Evolutionary conservation across 2,888 invertebrate genomes (phyloP).

Genomic region (Frankliniella intonsa): DNA sequence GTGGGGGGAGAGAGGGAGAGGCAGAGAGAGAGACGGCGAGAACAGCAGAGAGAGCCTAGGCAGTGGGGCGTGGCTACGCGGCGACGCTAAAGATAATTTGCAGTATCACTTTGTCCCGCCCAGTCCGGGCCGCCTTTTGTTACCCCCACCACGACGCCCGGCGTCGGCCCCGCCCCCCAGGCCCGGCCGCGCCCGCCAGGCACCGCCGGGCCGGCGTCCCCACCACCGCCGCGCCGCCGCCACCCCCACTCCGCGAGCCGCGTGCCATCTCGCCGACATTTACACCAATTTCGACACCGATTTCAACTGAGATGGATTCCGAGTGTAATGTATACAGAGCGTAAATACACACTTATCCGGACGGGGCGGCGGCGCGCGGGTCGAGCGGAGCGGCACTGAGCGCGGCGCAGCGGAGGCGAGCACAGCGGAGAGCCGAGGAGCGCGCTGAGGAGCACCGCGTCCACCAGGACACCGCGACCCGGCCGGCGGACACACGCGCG

Average conservation of each 20-base stretch:
- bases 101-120: constrained; percentile 26
- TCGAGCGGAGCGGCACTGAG: neutral
- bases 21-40: neutral
- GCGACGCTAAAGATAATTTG: constrained; percentile 9
- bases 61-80: neutral
- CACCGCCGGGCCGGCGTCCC: neutral
- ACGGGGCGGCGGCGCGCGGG: neutral
- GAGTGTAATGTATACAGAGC: constrained; percentile 26
- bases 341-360: constrained; percentile 25
- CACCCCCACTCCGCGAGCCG: neutral
- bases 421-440: neutral
- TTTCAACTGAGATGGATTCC: constrained; percentile 26
- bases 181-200: neutral
- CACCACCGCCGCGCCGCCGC: neutral
- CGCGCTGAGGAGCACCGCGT: neutral
- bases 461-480: neutral
- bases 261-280: constrained; percentile 15
- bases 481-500: neutral
- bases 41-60: neutral
- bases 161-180: neutral
- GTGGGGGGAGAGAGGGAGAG: neutral
- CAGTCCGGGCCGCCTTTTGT: neutral
- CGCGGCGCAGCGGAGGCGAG: neutral
- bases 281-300: constrained; percentile 26
- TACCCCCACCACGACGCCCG: neutral